These are phyloP conservation scores for Tetramorium simillimum DNA, from an alignment of 1,140 invertebrate genomes.

Conservation along the genomic window DNA sequence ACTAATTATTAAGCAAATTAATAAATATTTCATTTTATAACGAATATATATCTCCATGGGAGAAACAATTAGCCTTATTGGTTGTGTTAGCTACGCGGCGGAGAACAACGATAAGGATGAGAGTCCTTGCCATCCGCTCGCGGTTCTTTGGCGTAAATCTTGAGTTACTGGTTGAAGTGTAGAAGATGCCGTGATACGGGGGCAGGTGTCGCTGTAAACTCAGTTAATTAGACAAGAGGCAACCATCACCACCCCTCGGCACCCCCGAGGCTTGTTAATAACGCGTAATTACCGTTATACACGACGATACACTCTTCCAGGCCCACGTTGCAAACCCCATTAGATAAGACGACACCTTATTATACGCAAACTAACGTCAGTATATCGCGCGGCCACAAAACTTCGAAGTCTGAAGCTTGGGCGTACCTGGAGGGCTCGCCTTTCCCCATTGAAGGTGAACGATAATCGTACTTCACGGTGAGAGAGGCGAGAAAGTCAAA, in stretches of 20 bases:
- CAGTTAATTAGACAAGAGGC: slow-evolving; percentile 86
- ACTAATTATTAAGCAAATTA: not conserved
- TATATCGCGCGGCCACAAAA: slow-evolving; percentile 78
- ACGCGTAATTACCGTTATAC: slow-evolving; percentile 86
- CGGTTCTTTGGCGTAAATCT: slow-evolving; percentile 80
- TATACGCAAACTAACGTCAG: slow-evolving; percentile 84
- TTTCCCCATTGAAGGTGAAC: slow-evolving; percentile 49
- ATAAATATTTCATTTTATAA: not conserved
- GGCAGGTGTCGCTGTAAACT: slow-evolving; percentile 86
- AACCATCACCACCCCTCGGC: slow-evolving; percentile 80
- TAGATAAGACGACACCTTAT: slow-evolving; percentile 87
- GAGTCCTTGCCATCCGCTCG: slow-evolving; percentile 26
- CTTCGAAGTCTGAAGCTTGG: slow-evolving; percentile 62
- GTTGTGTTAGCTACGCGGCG: not conserved
- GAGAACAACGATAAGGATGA: slow-evolving; percentile 11
- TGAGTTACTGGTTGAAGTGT: slow-evolving; percentile 84
- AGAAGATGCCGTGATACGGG: slow-evolving; percentile 82
- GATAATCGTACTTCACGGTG: slow-evolving; percentile 18
- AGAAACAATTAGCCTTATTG: not conserved
- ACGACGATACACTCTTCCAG: slow-evolving; percentile 85
- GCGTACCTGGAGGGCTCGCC: slow-evolving; percentile 37
- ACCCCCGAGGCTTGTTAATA: slow-evolving; percentile 85
- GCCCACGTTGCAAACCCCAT: slow-evolving; percentile 82
- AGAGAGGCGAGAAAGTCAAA: slow-evolving; percentile 15
- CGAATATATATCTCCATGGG: not conserved